These are phyloP conservation scores for Cyclina sinensis DNA, from an alignment of 1,140 invertebrate genomes.

Conservation along the genomic window DNA sequence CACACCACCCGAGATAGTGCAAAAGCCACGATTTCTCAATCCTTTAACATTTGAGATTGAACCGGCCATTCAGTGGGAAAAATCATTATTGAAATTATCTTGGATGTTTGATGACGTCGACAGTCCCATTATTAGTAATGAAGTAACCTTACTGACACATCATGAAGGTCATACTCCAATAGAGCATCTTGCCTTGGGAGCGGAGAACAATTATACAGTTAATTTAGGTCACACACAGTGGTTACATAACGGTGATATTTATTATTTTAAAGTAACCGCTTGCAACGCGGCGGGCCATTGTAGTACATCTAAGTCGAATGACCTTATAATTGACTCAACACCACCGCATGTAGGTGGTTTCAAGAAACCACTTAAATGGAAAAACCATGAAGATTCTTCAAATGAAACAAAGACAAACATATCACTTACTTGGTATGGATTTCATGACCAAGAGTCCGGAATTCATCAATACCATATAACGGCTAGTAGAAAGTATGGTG, in stretches of 20 bases:
- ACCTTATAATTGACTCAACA: constrained; percentile 71
- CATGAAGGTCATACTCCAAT: constrained; percentile 55
- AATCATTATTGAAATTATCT: constrained; percentile 61
- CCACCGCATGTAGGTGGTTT: constrained; percentile 73
- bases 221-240: constrained; percentile 27
- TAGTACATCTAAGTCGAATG: constrained; percentile 26
- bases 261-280: constrained; percentile 68
- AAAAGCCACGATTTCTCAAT: not conserved
- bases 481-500: constrained; percentile 67
- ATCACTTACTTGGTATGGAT: constrained; percentile 68
- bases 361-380: constrained; percentile 60
- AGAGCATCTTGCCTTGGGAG: constrained; percentile 28
- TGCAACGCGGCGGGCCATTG: constrained; percentile 78
- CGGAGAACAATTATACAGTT: constrained; percentile 32
- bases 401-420: not conserved
- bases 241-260: constrained; percentile 69
- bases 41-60: not conserved
- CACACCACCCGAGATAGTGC: constrained; percentile 9
- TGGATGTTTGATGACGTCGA: constrained; percentile 75
- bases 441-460: constrained; percentile 71
- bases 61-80: constrained; percentile 60
- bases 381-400: not conserved
- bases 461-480: constrained; percentile 64
- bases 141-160: constrained; percentile 61
- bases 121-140: constrained; percentile 71